Base-by-base conservation (phyloP, 2,113 vertebrate species). In the Melanerpes aurifrons region DNA sequence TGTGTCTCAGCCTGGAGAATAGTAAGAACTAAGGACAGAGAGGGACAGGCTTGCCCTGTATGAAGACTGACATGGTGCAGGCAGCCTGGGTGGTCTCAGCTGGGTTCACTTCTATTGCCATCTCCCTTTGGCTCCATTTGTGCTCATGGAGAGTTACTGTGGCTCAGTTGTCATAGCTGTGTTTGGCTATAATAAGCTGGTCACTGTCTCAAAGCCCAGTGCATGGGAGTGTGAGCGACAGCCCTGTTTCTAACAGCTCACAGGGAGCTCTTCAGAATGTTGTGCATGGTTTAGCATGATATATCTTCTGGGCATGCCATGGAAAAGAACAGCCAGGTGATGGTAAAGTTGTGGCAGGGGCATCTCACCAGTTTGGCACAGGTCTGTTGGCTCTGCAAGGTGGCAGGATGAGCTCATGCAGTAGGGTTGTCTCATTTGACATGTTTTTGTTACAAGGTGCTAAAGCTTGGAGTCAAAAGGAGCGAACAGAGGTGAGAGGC, bases 21-120 rank as follows among this genome's bases (percentile, higher is more conserved):
- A 58, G 32, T 9, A 89, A 22, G 59, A 81, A 19, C 28, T 43
- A 20, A 90, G 48, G 43, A 32, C 14, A 43, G 35, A 59, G 35
- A 54, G 45, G 54, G 45, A 28, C 45, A 69, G 54, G 9, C 10
- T 62, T 13, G 28, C 21, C 43, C 66, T 74, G 53, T 20, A 6
- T 26, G 28, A 63, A 26, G 45, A 26, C 31, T 85, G 57, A 54
- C 48, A 40, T 3, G 45, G 66, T 90, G 43, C 48, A 75, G 76
- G 76, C 67, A 86, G 58, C 17, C 77, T 89, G 70, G 83, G 92
- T 88, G 83, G 87, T 66, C 89, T 78, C 50, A 84, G 57, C 84
- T 56, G 71, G 58, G 22, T 29, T 12, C 25, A 76, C 28, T 91
- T 29, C 80, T 21, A 15, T 70, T 84, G 57, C 69, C 26, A 67